Percentiles rank a stretch among this genome's conserved stretches.
Conservation (phyloP, 2,113 vertebrate genomes). For the Hypocryptadius cinnamomeus region DNA sequence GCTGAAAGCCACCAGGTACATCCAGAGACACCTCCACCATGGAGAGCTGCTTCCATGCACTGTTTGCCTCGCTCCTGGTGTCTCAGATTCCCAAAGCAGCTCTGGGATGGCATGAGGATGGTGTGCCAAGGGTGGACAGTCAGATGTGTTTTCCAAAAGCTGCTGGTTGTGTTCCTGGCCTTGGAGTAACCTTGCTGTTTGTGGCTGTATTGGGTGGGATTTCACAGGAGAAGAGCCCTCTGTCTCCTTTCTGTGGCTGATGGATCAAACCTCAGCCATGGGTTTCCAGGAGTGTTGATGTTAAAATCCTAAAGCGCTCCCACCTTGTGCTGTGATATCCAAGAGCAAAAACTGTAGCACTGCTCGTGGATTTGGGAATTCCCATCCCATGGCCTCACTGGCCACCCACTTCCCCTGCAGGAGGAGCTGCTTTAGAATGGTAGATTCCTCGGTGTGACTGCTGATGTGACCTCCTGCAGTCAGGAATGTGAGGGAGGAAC, state of each 20-base stretch:
- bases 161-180: not conserved
- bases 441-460: not conserved
- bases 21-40: not conserved
- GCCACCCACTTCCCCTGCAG: accelerated
- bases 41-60: not conserved
- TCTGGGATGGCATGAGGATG: not conserved
- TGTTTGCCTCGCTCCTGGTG: not conserved
- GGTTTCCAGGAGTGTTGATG: not conserved
- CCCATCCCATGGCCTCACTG: not conserved
- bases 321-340: not conserved
- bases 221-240: not conserved
- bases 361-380: not conserved
- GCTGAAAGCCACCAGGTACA: constrained; percentile 79
- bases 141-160: not conserved
- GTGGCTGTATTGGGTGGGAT: not conserved
- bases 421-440: not conserved
- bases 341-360: not conserved
- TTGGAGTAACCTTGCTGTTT: not conserved
- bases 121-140: not conserved
- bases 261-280: not conserved
- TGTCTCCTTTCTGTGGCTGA: not conserved
- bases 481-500: not conserved
- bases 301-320: not conserved
- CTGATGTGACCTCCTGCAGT: not conserved
- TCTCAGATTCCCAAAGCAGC: not conserved